Base-by-base conservation (phyloP, 37 sponge, comb jelly and placozoan genomes). In the Halisarca cf. caerulea region DNA sequence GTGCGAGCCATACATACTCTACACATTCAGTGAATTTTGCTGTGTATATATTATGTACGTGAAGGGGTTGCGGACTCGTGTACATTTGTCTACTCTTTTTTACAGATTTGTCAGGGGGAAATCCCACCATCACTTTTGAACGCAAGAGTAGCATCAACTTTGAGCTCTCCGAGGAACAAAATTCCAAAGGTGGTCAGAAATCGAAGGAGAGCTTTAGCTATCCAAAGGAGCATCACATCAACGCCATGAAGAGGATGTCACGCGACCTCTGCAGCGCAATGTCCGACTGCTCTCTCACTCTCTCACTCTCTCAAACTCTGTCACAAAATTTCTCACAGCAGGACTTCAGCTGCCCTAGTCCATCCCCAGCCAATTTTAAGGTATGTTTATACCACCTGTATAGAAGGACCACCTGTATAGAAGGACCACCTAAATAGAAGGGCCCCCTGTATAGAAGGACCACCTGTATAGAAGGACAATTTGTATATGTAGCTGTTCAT, bases 141-240 rank as follows among this genome's bases (percentile, higher is more conserved):
- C 37, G 73, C 23, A 71, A 71, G 73, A 71, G 73, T 37, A 71
- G 73, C 73, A 71, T 71, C 73, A 71, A 71, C 73, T 71, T 71
- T 32, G 73, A 71, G 73, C 40, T 71, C 41, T 21, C 40, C 20
- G 73, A 71, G 18, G 73, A 71, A 17, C 37, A 30, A 5, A 5
- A 6, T 4, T 18, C 73, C 5, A 71, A 37, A 21, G 6, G 30
- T 15, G 51, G 51, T 47, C 51, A 47, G 9, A 47, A 47, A 47
- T 17, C 73, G 20, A 71, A 71, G 73, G 73, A 71, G 39, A 39
- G 20, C 6, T 18, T 30, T 8, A 23, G 7, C 41, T 71, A 71
- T 20, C 73, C 73, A 71, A 71, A 71, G 73, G 73, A 71, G 32
- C 73, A 35, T 8, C 73, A 71, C 40, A 37, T 71, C 41, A 71